A percentile compares a stretch with the other conserved stretches of the same genome.
These are phyloP conservation scores for Lophotis ruficrista DNA, from an alignment of 2,113 vertebrate species.

Conservation along the genomic window DNA sequence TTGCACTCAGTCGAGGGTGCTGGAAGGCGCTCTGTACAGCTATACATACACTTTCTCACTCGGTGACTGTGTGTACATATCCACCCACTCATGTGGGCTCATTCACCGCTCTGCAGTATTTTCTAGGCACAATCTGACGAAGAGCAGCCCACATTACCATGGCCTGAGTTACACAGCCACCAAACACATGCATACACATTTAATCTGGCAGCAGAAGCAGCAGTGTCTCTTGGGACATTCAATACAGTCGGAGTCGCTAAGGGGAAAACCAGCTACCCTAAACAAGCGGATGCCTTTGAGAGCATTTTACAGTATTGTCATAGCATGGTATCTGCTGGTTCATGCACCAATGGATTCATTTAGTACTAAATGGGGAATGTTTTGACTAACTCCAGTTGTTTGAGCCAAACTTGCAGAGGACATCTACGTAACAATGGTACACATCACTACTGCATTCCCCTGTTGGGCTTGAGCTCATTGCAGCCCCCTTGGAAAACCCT, in stretches of 20 bases:
- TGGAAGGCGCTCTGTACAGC: background rate
- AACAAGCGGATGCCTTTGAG: rapidly evolving
- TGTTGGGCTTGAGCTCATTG: background rate
- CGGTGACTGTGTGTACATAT: background rate
- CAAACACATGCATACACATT: background rate
- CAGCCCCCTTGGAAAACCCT: background rate
- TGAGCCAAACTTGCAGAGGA: background rate
- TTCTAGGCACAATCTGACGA: background rate
- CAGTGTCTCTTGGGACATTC: background rate
- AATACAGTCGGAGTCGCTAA: background rate
- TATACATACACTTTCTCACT: background rate
- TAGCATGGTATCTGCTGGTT: background rate
- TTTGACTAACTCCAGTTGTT: background rate
- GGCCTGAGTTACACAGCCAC: background rate
- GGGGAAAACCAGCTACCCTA: background rate
- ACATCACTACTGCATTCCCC: background rate
- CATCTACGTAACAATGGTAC: background rate
- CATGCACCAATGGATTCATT: background rate
- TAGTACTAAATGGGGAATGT: background rate
- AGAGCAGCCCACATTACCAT: background rate
- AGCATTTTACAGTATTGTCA: background rate
- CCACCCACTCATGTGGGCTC: background rate
- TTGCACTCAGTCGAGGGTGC: background rate
- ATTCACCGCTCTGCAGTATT: background rate
- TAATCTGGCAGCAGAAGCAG: background rate